Base-by-base conservation (phyloP, 2,888 invertebrate species). In the Ypsolopha scabrella region DNA sequence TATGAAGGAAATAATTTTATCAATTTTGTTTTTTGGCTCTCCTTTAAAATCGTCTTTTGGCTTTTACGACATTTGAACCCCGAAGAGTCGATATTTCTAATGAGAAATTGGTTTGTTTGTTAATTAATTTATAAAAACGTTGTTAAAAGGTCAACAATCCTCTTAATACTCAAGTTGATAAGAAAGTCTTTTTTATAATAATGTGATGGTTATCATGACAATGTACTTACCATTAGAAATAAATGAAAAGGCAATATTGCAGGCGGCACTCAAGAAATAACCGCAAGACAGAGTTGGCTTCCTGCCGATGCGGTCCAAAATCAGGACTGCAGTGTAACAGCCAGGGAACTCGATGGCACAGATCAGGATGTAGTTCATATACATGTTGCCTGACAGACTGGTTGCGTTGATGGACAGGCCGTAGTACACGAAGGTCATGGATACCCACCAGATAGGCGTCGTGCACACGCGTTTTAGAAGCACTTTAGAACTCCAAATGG, bases 341-440 rank as follows among this genome's bases (percentile, higher is more conserved):
- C 91, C 93, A 0, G 94, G 94, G 54, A 94, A 90, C 71, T 94
- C 94, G 14, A 92, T 88, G 13, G 88, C 71, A 1, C 87, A 78
- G 0, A 90, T 90, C 51, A 90, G 65, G 46, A 93, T 91, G 65
- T 63, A 94, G 75, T 94, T 94, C 6, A 92, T 65, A 68, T 94
- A 92, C 70, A 91, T 91, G 63, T 92, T 90, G 24, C 93, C 93
- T 6, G 90, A 89, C 38, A 95, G 78, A 1, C 90, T 87, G 1
- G 93, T 92, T 0, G 94, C 91, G 75, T 93, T 94, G 55, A 94
- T 83, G 11, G 93, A 92, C 14, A 95, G 77, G 0, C 94, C 94
- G 63, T 93, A 94, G 75, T 93, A 95, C 9, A 94, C 90, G 60
- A 94, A 90, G 0, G 92, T 91, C 56, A 92, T 91, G 1, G 93